These are phyloP conservation scores for Alosa sapidissima DNA, from an alignment of 2,797 vertebrate genomes.

Conservation along the genomic window DNA sequence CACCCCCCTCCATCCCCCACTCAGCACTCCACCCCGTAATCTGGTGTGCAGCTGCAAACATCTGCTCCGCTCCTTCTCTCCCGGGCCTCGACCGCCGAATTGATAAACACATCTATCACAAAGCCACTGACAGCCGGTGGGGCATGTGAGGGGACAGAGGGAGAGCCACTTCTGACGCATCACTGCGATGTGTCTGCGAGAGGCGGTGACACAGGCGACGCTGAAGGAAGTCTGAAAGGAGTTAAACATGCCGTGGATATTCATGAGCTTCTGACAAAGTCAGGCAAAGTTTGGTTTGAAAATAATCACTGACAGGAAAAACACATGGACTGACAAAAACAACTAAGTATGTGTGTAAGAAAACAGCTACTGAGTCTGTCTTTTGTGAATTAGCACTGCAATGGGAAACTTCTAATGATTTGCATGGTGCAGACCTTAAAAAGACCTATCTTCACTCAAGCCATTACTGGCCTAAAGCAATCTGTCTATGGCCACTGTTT, in stretches of 20 bases:
- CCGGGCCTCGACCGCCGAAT: slow-evolving; percentile 62
- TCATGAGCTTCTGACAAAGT: slow-evolving; percentile 21
- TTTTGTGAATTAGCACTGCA: background rate
- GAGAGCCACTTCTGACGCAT: slow-evolving; percentile 59
- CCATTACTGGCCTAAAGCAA: background rate
- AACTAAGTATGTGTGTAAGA: background rate
- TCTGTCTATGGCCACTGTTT: background rate
- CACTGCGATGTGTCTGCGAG: slow-evolving; percentile 38
- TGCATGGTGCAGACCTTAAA: background rate
- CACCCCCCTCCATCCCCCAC: slow-evolving; percentile 54
- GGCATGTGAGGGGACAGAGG: slow-evolving; percentile 53
- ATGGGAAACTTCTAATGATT: background rate
- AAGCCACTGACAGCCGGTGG: slow-evolving; percentile 67
- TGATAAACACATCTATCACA: slow-evolving; percentile 78
- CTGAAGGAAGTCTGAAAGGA: background rate
- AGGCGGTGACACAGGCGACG: background rate
- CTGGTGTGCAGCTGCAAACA: slow-evolving; percentile 82
- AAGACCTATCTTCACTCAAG: background rate
- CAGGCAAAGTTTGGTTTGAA: background rate
- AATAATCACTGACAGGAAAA: background rate
- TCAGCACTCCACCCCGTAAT: slow-evolving; percentile 78
- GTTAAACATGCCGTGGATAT: background rate
- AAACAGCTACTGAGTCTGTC: background rate
- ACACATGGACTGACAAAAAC: slow-evolving; percentile 5
- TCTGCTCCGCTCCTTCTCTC: slow-evolving; percentile 69